phyloP scores from a whole-genome alignment of 2,113 vertebrate genomes.

The Suncus etruscus region DNA sequence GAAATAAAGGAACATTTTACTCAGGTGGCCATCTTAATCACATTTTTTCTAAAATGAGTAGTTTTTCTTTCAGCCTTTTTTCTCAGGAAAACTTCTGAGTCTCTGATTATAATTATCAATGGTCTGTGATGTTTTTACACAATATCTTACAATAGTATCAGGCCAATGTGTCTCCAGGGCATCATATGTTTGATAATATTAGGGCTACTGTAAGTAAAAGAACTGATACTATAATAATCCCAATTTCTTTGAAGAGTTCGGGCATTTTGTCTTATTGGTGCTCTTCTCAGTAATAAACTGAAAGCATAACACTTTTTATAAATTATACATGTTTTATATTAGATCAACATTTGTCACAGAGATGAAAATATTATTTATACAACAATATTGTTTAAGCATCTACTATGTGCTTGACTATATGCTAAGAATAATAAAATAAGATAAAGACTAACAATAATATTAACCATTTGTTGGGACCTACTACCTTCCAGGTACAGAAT shows the following conservation, averaged over 20 bases:
- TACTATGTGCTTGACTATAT: not conserved
- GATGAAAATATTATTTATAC: not conserved
- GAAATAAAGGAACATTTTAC: conserved; percentile 50
- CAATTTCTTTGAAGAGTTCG: conserved; percentile 60
- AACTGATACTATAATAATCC: conserved; percentile 59
- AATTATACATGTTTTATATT: not conserved
- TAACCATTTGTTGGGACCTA: not conserved
- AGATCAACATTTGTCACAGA: not conserved
- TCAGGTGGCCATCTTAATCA: conserved; percentile 7
- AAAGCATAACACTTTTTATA: conserved; percentile 24
- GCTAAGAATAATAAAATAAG: not conserved
- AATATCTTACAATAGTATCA: conserved; percentile 45
- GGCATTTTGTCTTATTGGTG: conserved; percentile 60
- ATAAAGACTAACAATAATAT: not conserved
- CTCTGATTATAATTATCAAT: conserved; percentile 66
- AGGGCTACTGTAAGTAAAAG: conserved; percentile 68
- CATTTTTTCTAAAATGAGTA: conserved; percentile 66
- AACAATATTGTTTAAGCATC: conserved; percentile 39
- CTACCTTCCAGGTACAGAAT: not conserved
- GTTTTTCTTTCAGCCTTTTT: conserved; percentile 65
- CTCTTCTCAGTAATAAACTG: conserved; percentile 37
- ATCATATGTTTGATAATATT: conserved; percentile 69
- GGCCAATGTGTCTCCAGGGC: conserved; percentile 71
- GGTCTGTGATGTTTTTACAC: conserved; percentile 60
- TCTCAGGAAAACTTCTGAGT: conserved; percentile 72